Base-by-base conservation (phyloP, 2,113 vertebrate genomes). In the Oncorhynchus masou region DNA sequence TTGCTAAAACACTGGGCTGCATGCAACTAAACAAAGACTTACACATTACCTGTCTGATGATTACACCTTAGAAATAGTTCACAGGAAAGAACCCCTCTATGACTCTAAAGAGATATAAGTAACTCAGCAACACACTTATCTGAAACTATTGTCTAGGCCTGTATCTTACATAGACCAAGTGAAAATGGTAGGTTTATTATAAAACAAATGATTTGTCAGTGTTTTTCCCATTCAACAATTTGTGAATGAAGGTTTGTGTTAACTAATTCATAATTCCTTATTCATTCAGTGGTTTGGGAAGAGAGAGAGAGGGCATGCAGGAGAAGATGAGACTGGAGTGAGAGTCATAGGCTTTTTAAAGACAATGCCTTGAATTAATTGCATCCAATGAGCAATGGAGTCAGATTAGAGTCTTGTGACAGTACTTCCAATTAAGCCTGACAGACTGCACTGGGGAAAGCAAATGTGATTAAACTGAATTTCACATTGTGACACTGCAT, bases 391-490 rank as follows among this genome's bases (percentile, higher is more conserved):
- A 77, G 69, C 67, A 67, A 66, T 16, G 48, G 22, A 70, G 67
- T 66, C 57, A 70, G 57, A 66, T 74, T 73, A 13, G 51, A 45
- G 49, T 25, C 16, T 13, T 20, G n/a, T 59, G 31, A 11, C 29
- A 64, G 65, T 77, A 73, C 77, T 73, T 82, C 70, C 75, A 66
- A 77, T 57, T 68, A 29, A 13, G 68, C 20, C 34, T 22, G 68
- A 70, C 34, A 70, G 68, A 70, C 15, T 20, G 15, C 9, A 22
- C 68, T 70, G 13, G n/a, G 68, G n/a, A 70, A 70, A 48, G 45
- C 68, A 49, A 68, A 70, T 22, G 20, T 34, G 68, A 34, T 70
- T 22, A 1, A 29, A 27, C 66, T 20, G 29, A 31, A 6, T 68
- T 68, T 2, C 29, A 68, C 25, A 31, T 45, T 45, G 25, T 67